Evolutionary conservation across 2,113 vertebrate species (phyloP).

Genomic region (Hemibagrus wyckioides): DNA sequence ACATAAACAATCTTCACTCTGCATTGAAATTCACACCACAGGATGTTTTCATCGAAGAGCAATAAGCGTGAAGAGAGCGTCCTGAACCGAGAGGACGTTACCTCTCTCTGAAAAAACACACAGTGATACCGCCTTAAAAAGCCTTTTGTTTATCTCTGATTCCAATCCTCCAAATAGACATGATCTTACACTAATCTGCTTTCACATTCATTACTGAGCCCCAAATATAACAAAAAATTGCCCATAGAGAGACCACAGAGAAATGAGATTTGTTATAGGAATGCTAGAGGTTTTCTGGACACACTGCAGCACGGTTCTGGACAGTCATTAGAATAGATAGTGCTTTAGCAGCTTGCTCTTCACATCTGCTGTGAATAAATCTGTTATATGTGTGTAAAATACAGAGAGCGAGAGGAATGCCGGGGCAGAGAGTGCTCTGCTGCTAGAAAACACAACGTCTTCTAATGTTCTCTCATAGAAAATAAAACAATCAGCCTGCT

Average conservation of each 20-base stretch:
- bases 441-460: background rate
- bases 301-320: background rate
- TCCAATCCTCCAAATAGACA: background rate
- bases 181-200: background rate
- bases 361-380: slow-evolving; percentile 15
- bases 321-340: background rate
- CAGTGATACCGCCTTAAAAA: background rate
- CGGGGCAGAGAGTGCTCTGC: background rate
- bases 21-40: background rate
- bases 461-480: background rate
- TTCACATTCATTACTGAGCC: background rate
- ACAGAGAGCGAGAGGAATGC: background rate
- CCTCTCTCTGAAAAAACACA: slow-evolving; percentile 16
- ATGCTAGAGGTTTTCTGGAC: background rate
- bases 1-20: background rate
- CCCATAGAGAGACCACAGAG: too few species aligned
- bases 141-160: background rate
- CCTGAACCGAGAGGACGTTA: background rate
- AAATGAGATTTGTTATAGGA: background rate
- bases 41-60: slow-evolving; percentile 9
- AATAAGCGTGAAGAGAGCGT: background rate
- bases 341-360: background rate
- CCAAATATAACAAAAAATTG: background rate
- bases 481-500: background rate
- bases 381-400: background rate